Base-by-base conservation (phyloP, 2,888 invertebrate genomes). In the Sicus ferrugineus region DNA sequence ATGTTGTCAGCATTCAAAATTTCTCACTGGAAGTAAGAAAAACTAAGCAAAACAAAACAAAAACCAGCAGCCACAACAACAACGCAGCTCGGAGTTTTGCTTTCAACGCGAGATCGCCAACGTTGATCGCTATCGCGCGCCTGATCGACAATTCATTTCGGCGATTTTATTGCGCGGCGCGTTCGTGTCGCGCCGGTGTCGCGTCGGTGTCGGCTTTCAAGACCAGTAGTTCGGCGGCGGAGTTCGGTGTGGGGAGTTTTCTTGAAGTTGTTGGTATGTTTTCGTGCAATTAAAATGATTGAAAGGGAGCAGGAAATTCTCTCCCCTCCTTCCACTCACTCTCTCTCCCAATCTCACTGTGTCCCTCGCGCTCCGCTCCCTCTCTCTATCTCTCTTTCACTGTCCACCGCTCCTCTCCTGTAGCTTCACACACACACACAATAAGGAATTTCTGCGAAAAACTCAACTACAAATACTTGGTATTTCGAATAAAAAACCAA, bases 201-300 rank as follows among this genome's bases (percentile, higher is more conserved):
- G 34, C 52, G 65, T 68, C 70, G 73, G 75, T 73, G 73, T 69
- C 68, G 61, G 61, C 72, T 75, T 77, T 75, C 73, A 82, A 81
- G 82, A 82, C 81, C 81, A 75, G 82, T 81, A 73, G 72, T 70
- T n/a, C n/a, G n/a, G n/a, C n/a, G n/a, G n/a, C n/a, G n/a, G n/a
- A 58, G 63, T 71, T 68, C 42, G 70, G 66, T 64, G 69, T 72
- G 63, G 50, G 21, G 54, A 65, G 38, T 65, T 65, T 38, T 28
- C 52, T 26, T 54, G 23, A 54, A 3, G 34, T 66, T 66, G 42
- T 54, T 42, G 65, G 54, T 38, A 70, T 71, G 67, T 69, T 38
- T 72, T 65, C 65, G 38, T 73, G 77, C 77, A 78, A 79, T 81
- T 81, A 81, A 75, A 70, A 68, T 73, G 68, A 52, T 21, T 52